Evolutionary conservation across 2,113 vertebrate genomes (phyloP).

Genomic region (Apodemus sylvaticus): DNA sequence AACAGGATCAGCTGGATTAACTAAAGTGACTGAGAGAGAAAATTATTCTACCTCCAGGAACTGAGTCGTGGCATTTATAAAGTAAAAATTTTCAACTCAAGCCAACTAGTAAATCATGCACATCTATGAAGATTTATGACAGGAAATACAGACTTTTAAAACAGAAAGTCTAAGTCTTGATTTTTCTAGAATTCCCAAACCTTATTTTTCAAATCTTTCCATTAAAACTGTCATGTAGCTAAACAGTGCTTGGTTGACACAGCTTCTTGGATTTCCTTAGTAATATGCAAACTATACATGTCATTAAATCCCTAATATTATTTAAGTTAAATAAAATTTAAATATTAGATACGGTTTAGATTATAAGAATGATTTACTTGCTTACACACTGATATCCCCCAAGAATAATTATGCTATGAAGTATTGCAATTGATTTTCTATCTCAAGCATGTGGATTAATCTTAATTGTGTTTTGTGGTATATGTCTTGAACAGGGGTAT

Average conservation of each 20-base stretch:
- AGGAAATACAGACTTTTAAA: conserved; percentile 15
- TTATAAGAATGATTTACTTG: conserved; percentile 21
- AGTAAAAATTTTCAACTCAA: neutral
- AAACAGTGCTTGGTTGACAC: neutral
- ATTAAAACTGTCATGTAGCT: conserved; percentile 15
- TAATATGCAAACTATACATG: neutral
- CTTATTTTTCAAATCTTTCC: conserved; percentile 3
- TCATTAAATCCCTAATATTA: neutral
- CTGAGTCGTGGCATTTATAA: conserved; percentile 2
- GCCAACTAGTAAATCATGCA: neutral
- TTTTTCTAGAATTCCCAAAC: neutral
- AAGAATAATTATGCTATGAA: conserved; percentile 3
- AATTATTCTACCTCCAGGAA: conserved; percentile 1
- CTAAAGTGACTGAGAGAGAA: neutral
- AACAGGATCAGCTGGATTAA: neutral
- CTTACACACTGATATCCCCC: neutral
- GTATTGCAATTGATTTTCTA: neutral
- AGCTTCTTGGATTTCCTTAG: neutral
- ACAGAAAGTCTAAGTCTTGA: neutral
- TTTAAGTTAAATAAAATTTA: conserved; percentile 1
- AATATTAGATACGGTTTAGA: neutral
- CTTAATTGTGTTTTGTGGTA: neutral
- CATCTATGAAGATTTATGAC: conserved; percentile 32
- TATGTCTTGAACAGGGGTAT: neutral
- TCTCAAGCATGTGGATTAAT: neutral